Conservation (phyloP, 2,797 vertebrate species). For the Glyptemys insculpta region DNA sequence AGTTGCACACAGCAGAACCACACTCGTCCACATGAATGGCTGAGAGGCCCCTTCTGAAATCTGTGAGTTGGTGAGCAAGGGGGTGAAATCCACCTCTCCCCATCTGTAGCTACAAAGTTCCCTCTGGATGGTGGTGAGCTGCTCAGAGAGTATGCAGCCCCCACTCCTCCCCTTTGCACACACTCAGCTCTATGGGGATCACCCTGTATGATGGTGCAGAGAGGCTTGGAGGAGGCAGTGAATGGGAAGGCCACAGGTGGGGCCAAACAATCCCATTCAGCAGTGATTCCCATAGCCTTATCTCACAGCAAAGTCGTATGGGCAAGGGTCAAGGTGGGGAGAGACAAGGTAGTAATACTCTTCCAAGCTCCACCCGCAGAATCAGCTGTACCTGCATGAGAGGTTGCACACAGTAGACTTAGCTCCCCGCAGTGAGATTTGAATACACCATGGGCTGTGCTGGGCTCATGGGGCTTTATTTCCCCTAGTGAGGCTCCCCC, state of each 20-base stretch:
- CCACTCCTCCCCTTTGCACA: background rate
- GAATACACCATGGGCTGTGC: too few species aligned
- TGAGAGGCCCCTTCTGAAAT: background rate
- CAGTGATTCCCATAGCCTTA: background rate
- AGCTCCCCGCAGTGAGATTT: too few species aligned
- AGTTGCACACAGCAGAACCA: background rate
- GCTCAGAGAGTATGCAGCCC: too few species aligned
- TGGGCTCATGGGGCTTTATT: too few species aligned
- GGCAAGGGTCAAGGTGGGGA: background rate
- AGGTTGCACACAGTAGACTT: too few species aligned
- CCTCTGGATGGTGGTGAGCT: background rate
- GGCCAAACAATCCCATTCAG: background rate
- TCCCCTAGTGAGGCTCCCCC: too few species aligned
- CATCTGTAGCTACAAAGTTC: background rate
- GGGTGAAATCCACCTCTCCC: background rate
- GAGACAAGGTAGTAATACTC: too few species aligned
- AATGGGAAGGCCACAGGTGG: background rate
- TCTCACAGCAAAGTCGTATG: background rate
- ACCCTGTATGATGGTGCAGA: background rate
- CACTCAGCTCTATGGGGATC: background rate
- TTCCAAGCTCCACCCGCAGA: too few species aligned
- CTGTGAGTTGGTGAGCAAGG: fast-evolving
- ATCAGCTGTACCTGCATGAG: too few species aligned
- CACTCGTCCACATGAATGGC: background rate
- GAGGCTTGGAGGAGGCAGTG: background rate